Evolutionary conservation across 2,888 invertebrate genomes (phyloP).

Genomic region (Elysia crispata): DNA sequence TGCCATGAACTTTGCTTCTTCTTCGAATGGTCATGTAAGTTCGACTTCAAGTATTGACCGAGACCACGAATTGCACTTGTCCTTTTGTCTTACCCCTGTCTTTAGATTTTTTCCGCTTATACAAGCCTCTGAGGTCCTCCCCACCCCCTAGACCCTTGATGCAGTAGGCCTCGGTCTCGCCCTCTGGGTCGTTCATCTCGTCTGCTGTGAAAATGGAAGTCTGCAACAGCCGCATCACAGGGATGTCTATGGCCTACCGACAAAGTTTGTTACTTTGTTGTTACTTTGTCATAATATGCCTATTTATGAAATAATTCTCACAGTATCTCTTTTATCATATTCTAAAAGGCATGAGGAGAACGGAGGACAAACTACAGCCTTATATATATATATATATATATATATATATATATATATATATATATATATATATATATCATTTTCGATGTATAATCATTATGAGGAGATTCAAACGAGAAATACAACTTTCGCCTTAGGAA

Average conservation of each 20-base stretch:
- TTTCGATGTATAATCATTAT: not conserved
- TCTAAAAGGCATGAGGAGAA: no score
- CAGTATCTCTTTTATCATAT: no score
- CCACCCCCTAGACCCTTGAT: constrained; percentile 40
- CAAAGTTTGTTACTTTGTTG: not conserved
- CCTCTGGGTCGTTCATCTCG: constrained; percentile 58
- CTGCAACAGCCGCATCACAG: constrained; percentile 61
- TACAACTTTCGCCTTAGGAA: no score
- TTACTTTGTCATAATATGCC: no score
- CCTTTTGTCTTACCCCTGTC: not conserved
- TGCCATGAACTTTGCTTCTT: no score
- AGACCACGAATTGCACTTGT: no score
- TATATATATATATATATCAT: constrained; percentile 9
- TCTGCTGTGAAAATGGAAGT: constrained; percentile 62
- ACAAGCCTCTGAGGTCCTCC: not conserved
- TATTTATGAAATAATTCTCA: no score
- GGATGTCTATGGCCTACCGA: constrained; percentile 54
- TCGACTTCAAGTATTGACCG: no score
- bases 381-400: not conserved
- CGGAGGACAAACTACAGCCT: no score
- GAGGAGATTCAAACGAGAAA: no score
- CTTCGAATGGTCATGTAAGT: no score
- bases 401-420: constrained; percentile 11
- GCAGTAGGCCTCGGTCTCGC: constrained; percentile 50
- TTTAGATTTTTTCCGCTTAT: constrained; percentile 18